Conservation (phyloP, 2,113 vertebrate genomes). For the Ibidorhyncha struthersii region DNA sequence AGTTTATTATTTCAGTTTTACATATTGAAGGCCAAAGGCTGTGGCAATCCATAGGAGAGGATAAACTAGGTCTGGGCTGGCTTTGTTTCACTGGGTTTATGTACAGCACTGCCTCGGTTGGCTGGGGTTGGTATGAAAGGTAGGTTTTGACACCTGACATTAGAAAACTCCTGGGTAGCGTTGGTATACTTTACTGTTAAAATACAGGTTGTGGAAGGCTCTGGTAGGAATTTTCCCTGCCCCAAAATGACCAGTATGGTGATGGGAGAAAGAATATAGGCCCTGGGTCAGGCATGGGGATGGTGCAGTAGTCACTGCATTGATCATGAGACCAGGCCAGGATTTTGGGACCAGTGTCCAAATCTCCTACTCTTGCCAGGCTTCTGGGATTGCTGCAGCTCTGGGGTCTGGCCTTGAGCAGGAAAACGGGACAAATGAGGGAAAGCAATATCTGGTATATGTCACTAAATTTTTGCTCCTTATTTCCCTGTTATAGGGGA, state of each 20-base stretch:
- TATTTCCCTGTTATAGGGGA: neutral
- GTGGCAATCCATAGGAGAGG: neutral
- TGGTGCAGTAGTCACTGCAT: neutral
- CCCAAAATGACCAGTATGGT: neutral
- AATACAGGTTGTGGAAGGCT: neutral
- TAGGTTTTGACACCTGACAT: neutral
- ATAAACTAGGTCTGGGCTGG: neutral
- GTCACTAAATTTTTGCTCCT: neutral
- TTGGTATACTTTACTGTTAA: neutral
- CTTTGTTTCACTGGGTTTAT: neutral
- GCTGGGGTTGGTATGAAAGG: neutral
- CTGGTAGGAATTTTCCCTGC: neutral
- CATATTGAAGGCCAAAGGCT: neutral
- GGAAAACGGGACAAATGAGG: neutral
- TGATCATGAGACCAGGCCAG: neutral
- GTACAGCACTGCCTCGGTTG: neutral
- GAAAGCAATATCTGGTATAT: neutral
- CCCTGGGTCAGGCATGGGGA: neutral
- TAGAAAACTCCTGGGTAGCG: neutral
- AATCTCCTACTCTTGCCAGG: neutral
- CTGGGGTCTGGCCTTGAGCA: neutral
- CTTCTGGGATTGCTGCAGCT: neutral
- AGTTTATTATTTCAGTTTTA: neutral
- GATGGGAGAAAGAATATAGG: neutral
- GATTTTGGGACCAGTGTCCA: neutral